Percentiles rank a stretch among this genome's conserved stretches.
Conservation (phyloP, 2,797 vertebrate species). For the Sandelia bainsii region DNA sequence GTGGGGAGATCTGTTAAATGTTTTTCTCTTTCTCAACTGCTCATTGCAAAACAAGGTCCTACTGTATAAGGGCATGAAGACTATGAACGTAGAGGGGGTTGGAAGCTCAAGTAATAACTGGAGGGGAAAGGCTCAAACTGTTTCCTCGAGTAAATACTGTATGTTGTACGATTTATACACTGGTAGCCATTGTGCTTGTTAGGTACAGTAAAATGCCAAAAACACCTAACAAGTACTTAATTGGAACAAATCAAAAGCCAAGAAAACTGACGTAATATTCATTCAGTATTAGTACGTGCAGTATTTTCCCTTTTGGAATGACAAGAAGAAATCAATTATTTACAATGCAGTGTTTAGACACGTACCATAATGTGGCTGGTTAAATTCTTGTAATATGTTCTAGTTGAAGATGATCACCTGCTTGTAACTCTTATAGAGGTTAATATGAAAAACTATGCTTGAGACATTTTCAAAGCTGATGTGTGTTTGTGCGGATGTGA, state of each 20-base stretch:
- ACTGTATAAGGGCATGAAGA: slow-evolving; percentile 71
- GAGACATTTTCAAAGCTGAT: slow-evolving; percentile 18
- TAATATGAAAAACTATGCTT: background rate
- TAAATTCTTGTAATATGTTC: slow-evolving; percentile 28
- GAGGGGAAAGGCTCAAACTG: slow-evolving; percentile 34
- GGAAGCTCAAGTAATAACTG: slow-evolving; percentile 40
- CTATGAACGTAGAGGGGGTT: slow-evolving; percentile 41
- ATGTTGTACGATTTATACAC: slow-evolving; percentile 25
- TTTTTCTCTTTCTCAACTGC: slow-evolving; percentile 73
- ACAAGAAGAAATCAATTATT: slow-evolving; percentile 67
- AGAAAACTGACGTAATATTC: slow-evolving; percentile 43
- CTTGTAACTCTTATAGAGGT: slow-evolving; percentile 15
- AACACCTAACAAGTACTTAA: background rate
- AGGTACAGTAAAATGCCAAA: slow-evolving; percentile 18
- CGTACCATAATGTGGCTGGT: slow-evolving; percentile 49
- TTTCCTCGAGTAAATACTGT: slow-evolving; percentile 21
- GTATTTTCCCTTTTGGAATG: slow-evolving; percentile 47
- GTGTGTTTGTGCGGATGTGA: too few species aligned
- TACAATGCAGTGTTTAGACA: slow-evolving; percentile 44
- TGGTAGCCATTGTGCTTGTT: slow-evolving; percentile 10
- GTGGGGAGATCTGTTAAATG: slow-evolving; percentile 78
- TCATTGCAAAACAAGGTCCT: slow-evolving; percentile 79
- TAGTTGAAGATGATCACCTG: background rate
- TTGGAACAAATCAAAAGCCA: slow-evolving; percentile 19
- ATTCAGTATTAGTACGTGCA: slow-evolving; percentile 30